Base-by-base conservation (phyloP, 2,888 invertebrate species). In the Punctoribates punctum region DNA sequence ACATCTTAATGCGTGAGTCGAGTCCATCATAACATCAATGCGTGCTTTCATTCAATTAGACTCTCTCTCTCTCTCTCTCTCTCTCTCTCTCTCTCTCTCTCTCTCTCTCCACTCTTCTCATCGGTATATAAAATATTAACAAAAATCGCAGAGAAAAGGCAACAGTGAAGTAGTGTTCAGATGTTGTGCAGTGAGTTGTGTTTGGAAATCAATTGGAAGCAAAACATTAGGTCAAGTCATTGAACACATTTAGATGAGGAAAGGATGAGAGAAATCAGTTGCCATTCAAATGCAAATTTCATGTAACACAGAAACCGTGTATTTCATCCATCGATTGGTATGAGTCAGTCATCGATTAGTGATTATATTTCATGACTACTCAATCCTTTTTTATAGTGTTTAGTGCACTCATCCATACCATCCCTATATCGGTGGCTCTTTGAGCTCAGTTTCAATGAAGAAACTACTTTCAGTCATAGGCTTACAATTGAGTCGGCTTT, bases 31-130 rank as follows among this genome's bases (percentile, higher is more conserved):
- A 70, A n/a, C 6, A 70, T 70, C 3, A 42, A 70, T 70, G 42
- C 70, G 70, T 70, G 70, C 34, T 70, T 70, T 20, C 70, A 70
- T 70, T 70, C 70, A 70, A 70, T 70, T 70, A 70, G 3, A 42
- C 11, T 20, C 11, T 62, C 42, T 13, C 42, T 13, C 13, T 13
- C 42, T 13, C 42, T 23, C 54, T n/a, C 42, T 42, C 42, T 42
- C 62, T 25, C 62, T 62, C 34, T 70, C 34, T 62, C 34, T 62
- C 42, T 13, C 42, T 13, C 13, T 13, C 42, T 13, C 42, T 23
- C 54, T n/a, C 42, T 42, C 42, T 42, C 62, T 25, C 62, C n/a
- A n/a, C n/a, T n/a, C n/a, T n/a, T 62, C 42, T 54, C 20, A 23
- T 23, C 23, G n/a, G 23, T 8, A 62, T 8, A 9, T 6, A 29